Percentiles rank a stretch among this genome's conserved stretches.
Evolutionary conservation across 2,888 invertebrate genomes (phyloP).

Genomic region (Folsomia manolachei): DNA sequence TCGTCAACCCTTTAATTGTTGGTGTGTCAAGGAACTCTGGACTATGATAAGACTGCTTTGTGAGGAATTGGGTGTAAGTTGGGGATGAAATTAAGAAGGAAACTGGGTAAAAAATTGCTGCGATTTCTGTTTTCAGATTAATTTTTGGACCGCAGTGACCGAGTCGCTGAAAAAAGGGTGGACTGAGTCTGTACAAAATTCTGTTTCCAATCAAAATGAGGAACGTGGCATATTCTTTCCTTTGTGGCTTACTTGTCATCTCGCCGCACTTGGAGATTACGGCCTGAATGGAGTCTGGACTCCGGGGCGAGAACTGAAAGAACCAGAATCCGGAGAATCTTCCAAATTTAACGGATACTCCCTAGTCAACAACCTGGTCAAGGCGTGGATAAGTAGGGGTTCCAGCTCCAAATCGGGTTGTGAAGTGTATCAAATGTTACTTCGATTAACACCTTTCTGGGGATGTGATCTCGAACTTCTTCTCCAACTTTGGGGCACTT

Average conservation of each 20-base stretch:
- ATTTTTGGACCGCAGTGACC: constrained; percentile 35
- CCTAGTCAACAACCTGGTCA: constrained; percentile 30
- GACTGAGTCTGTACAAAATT: too few relatives aligned
- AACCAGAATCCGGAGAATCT: too few relatives aligned
- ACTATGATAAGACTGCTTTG: constrained; percentile 57
- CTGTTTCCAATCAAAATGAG: not conserved
- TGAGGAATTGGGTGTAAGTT: constrained; percentile 52
- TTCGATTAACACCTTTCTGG: constrained; percentile 35
- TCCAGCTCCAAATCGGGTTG: not conserved
- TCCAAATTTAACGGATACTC: constrained; percentile 27
- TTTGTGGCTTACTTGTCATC: constrained; percentile 38
- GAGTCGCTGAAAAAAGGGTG: not conserved
- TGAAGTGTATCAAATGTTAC: constrained; percentile 31
- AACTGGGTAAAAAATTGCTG: too few relatives aligned
- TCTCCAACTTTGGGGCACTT: constrained; percentile 33
- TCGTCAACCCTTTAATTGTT: constrained; percentile 60
- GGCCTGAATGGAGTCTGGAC: constrained; percentile 26
- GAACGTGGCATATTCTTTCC: constrained; percentile 26
- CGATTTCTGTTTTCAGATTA: constrained; percentile 32
- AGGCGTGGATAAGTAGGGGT: constrained; percentile 25
- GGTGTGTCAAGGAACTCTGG: constrained; percentile 63
- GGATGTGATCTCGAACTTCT: constrained; percentile 40
- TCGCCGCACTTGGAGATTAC: constrained; percentile 37
- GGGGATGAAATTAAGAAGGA: not conserved
- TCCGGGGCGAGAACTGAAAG: not conserved